These are phyloP conservation scores for Drosophila kohkoa DNA, from an alignment of 1,140 invertebrate species.

Conservation along the genomic window DNA sequence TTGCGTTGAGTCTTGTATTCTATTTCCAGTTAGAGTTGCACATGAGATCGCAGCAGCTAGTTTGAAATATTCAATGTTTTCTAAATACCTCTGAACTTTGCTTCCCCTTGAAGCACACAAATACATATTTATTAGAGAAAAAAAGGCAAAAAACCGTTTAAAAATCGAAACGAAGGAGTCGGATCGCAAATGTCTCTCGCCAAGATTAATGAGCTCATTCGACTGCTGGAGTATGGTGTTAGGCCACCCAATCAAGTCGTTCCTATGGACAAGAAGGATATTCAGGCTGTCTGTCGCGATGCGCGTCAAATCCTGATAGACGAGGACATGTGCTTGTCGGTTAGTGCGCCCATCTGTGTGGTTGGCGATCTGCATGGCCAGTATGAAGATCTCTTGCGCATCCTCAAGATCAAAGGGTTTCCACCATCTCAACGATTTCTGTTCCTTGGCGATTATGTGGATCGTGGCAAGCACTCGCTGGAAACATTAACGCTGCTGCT, in stretches of 20 bases:
- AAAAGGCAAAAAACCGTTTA: no score
- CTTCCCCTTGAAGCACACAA: no score
- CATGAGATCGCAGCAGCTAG: no score
- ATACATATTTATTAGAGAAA: no score
- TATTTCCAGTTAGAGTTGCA: no score
- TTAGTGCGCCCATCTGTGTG: conserved; percentile 98
- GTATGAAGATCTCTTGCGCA: conserved; percentile 97
- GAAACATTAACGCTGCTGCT: conserved; percentile 96
- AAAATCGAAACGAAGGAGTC: no score
- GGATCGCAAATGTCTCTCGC: no score
- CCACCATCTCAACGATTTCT: conserved; percentile 99
- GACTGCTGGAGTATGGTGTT: neutral
- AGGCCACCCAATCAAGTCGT: neutral
- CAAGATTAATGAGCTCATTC: conserved; percentile 1
- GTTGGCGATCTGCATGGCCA: conserved; percentile 99
- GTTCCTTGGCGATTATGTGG: conserved; percentile 95
- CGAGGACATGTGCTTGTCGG: conserved; percentile 97
- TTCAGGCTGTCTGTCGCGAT: conserved; percentile 93
- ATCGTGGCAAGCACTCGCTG: conserved; percentile 92
- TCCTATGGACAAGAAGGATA: neutral
- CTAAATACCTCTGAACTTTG: no score
- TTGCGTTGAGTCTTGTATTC: no score
- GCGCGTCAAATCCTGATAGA: conserved; percentile 98
- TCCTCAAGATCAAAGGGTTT: conserved; percentile 99
- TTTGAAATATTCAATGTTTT: no score